Percentiles rank a stretch among this genome's conserved stretches.
phyloP scores from a whole-genome alignment of 2,797 vertebrate species.

The Orestias chungarensis region DNA sequence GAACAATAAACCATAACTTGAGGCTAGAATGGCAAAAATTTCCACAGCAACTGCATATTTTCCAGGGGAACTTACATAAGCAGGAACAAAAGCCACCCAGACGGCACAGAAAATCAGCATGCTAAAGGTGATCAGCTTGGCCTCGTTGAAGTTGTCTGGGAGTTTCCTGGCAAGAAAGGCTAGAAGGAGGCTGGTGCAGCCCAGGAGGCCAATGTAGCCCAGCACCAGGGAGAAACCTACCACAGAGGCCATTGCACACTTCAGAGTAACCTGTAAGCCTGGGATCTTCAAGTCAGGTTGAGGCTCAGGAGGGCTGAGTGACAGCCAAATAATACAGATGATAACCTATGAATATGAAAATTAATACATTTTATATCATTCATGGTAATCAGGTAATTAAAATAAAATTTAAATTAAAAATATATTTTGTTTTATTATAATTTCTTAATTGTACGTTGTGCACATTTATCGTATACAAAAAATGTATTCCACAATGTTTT shows the following conservation, averaged over 20 bases:
- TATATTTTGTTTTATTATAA: background rate
- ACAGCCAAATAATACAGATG: constrained; percentile 71
- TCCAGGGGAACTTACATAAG: constrained; percentile 79
- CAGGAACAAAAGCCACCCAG: constrained; percentile 76
- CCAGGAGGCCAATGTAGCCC: constrained; percentile 78
- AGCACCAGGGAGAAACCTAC: constrained; percentile 74
- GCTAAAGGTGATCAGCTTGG: constrained; percentile 80
- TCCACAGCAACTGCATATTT: constrained; percentile 79
- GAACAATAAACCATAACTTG: constrained; percentile 76
- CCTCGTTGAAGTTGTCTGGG: constrained; percentile 79
- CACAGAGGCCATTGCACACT: constrained; percentile 68
- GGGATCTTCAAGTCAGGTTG: constrained; percentile 56
- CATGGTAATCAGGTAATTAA: no score
- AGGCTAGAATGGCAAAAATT: constrained; percentile 79
- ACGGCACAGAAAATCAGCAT: constrained; percentile 81
- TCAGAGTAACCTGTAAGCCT: constrained; percentile 71
- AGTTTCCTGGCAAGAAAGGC: constrained; percentile 78
- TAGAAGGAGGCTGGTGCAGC: constrained; percentile 69
- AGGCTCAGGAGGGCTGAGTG: constrained; percentile 67
- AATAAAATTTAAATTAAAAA: background rate
- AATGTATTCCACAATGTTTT: background rate
- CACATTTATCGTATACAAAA: background rate
- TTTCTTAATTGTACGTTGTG: background rate
- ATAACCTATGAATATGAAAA: constrained; percentile 57
- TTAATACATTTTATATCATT: no score